Evolutionary conservation across 1,140 invertebrate genomes (phyloP).

Genomic region (Colletes latitarsis): DNA sequence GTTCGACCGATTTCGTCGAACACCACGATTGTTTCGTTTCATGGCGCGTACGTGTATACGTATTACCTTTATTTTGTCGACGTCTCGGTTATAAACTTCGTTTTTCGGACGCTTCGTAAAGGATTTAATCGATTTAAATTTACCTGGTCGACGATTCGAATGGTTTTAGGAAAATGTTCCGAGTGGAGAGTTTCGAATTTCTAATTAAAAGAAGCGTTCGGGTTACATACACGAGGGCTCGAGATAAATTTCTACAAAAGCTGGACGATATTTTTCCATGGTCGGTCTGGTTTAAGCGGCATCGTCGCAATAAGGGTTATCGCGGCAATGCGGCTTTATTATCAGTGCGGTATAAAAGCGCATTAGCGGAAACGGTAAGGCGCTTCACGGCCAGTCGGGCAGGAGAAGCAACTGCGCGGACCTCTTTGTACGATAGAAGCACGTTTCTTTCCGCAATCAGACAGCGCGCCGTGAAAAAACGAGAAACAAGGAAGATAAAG

Average conservation of each 20-base stretch:
- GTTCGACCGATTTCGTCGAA: not conserved
- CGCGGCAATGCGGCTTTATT: constrained; percentile 43
- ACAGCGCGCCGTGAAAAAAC: not conserved
- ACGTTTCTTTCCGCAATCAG: constrained; percentile 41
- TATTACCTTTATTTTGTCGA: too few relatives aligned
- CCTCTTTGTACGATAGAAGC: constrained; percentile 17
- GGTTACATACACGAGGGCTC: not conserved
- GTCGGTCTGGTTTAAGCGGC: not conserved
- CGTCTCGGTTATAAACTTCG: too few relatives aligned
- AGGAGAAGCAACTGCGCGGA: not conserved
- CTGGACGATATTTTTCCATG: not conserved
- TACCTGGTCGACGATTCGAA: too few relatives aligned
- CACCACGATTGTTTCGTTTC: not conserved
- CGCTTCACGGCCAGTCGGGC: constrained; percentile 4
- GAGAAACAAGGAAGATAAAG: constrained; percentile 12
- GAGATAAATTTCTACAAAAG: not conserved
- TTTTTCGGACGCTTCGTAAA: too few relatives aligned
- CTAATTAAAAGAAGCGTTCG: too few relatives aligned
- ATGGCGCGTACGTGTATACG: too few relatives aligned
- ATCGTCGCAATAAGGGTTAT: constrained; percentile 50
- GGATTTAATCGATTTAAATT: too few relatives aligned
- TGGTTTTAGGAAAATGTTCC: too few relatives aligned
- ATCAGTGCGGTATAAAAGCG: constrained; percentile 50
- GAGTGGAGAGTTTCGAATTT: too few relatives aligned
- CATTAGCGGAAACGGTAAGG: constrained; percentile 54